Evolutionary conservation across 2,888 invertebrate genomes (phyloP).

Genomic region (Platynereis dumerilii): DNA sequence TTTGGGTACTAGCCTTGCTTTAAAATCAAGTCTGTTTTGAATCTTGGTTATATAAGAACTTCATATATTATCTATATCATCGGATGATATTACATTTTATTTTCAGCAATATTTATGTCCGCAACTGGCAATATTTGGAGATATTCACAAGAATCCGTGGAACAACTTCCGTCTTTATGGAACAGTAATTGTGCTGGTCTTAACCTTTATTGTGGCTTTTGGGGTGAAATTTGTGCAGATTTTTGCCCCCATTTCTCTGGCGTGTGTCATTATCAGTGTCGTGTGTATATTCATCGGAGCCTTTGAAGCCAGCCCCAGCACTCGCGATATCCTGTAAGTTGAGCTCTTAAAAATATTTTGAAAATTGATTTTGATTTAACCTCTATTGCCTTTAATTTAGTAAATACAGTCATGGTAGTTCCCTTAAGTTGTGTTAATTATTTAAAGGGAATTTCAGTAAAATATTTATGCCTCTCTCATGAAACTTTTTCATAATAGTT

Average conservation of each 20-base stretch:
- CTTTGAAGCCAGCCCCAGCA: constrained; percentile 65
- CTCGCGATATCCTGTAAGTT: constrained; percentile 32
- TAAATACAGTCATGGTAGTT: no score
- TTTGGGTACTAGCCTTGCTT: no score
- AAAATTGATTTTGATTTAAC: not conserved
- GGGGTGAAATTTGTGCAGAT: constrained; percentile 98
- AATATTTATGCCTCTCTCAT: no score
- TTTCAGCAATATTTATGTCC: constrained; percentile 42
- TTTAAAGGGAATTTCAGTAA: no score
- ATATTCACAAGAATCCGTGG: constrained; percentile 74
- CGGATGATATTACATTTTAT: no score
- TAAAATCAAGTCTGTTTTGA: no score
- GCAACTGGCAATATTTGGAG: constrained; percentile 85
- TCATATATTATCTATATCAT: no score
- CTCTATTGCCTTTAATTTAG: not conserved
- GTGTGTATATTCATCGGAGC: constrained; percentile 91
- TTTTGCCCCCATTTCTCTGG: constrained; percentile 92
- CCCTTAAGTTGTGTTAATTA: no score
- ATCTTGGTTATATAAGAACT: no score
- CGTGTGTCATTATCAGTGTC: constrained; percentile 93
- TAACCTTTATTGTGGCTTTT: constrained; percentile 88
- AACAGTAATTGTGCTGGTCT: constrained; percentile 81
- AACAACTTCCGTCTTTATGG: constrained; percentile 98
- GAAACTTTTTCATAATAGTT: no score
- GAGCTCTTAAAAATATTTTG: constrained; percentile 2